Base-by-base conservation (phyloP, 2,113 vertebrate genomes). In the Scomber colias region DNA sequence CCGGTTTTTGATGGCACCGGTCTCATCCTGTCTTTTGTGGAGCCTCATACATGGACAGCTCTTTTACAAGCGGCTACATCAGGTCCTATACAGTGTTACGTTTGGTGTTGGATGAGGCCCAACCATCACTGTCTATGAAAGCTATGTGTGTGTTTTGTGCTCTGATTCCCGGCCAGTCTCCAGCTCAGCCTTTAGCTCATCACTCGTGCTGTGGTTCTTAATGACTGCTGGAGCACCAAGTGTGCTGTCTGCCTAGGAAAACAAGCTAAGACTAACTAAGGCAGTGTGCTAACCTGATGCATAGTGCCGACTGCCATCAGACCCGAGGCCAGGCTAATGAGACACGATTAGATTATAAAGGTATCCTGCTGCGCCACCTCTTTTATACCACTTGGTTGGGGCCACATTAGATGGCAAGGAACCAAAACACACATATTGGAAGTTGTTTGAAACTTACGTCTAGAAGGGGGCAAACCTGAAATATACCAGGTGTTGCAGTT, bases 201-300 rank as follows among this genome's bases (percentile, higher is more conserved):
- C 75, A 83, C 75, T 85, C 7, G 61, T 71, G 70, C 81, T 83
- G 80, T 81, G 82, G 77, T 72, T 84, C 60, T 64, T 86, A 87
- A 84, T 87, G 78, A 73, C 77, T 81, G 63, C 62, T 93, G 87
- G 84, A 92, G 87, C 16, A 2, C 51, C 48, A 24, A 62, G 49
- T 60, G 60, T 75, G 40, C 40, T 9, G 21, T 70, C 79, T 79
- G 84, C 86, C 84, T 64, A 79, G 68, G 60, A 81, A 93, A 90
- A 90, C 86, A 86, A 84, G 77, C 78, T 53, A 74, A 89, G 31
- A 72, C 87, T 75, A 88, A 81, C 77, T 30, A 64, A 85, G 62
- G 70, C 77, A 61, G 71, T 49, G 56, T 67, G 81, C 30, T 87
- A 87, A 76, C 77, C 81, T 79, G 79, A 80, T 78, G 72, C 77